phyloP scores from a whole-genome alignment of 2,888 invertebrate genomes.

The Pecten maximus region DNA sequence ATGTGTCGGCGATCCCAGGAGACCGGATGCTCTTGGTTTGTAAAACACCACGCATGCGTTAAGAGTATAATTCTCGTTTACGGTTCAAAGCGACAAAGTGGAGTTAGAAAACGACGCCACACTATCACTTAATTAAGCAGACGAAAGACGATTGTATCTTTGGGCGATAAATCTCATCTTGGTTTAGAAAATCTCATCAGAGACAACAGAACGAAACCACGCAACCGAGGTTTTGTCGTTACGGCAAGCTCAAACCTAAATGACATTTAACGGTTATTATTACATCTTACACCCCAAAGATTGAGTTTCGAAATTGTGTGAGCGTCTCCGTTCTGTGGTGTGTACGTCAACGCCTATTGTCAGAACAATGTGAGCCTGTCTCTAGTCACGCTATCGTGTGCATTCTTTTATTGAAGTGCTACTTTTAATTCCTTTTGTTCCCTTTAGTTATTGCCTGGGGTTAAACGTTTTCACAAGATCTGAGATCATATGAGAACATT shows the following conservation, averaged over 20 bases:
- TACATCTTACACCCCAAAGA: neutral
- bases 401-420: neutral
- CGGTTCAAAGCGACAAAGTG: neutral
- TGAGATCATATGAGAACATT: too few relatives aligned
- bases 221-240: neutral
- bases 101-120: neutral
- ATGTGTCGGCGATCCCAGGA: neutral
- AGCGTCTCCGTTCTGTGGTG: neutral
- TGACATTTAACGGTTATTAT: neutral
- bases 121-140: neutral
- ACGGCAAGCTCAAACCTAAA: neutral
- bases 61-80: neutral
- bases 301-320: neutral
- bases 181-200: slow-evolving; percentile 16
- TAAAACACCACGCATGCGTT: neutral
- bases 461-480: too few relatives aligned
- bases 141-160: slow-evolving; percentile 16
- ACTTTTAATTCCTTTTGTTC: neutral
- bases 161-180: neutral
- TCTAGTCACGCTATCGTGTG: neutral
- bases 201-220: neutral
- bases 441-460: neutral
- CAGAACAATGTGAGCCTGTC: neutral
- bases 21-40: neutral
- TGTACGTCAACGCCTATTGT: neutral